Evolutionary conservation across 2,888 invertebrate genomes (phyloP), one percentile per base, ranked within the genome.

Genomic region (Callyntrura guangdongensis): DNA sequence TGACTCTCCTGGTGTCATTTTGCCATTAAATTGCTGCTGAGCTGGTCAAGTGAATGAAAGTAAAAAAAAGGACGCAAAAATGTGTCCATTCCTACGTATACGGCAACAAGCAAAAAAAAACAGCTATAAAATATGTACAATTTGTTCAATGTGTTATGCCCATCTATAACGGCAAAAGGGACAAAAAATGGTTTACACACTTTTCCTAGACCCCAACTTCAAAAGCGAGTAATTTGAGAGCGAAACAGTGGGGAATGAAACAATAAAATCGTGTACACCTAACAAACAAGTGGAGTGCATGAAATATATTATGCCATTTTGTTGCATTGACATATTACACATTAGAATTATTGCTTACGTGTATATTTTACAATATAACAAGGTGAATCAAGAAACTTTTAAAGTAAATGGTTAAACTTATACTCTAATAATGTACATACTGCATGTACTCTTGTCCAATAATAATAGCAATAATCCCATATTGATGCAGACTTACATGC

Each of bases 1-100:
- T 47, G 82, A 82, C 22, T 61, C 45, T 82, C 64, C 14, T 81
- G 88, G 81, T 82, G 88, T 88, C 88, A 72, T 61, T 88, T 87
- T 17, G 49, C 67, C 67, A 74, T 74, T 74, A 82, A 61, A 82
- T n/a, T 45, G 45, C 36, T 69, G 45, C n/a, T 69, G 69, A 17
- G 45, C 17, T 69, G 69, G 69, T 69, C 69, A 69, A 45, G n/a
- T 36, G 45, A 69, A 69, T 36, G n/a, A 69, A 25, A 69, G 36
- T 36, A 36, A 69, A 8, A 69, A 61, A 61, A 2, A 3, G 22
- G 8, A 61, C 22, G 1, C 61, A n/a, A 61, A 61, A 61, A 22
- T 17, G 20, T 22, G 20, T 9, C 12, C 20, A 22, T 61, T 67
- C 3, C 1, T 25, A n/a, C n/a, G 12, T 67, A n/a, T 67, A 67